Base-by-base conservation (phyloP, 1,140 invertebrate species). In the Drosophila takahashii region DNA sequence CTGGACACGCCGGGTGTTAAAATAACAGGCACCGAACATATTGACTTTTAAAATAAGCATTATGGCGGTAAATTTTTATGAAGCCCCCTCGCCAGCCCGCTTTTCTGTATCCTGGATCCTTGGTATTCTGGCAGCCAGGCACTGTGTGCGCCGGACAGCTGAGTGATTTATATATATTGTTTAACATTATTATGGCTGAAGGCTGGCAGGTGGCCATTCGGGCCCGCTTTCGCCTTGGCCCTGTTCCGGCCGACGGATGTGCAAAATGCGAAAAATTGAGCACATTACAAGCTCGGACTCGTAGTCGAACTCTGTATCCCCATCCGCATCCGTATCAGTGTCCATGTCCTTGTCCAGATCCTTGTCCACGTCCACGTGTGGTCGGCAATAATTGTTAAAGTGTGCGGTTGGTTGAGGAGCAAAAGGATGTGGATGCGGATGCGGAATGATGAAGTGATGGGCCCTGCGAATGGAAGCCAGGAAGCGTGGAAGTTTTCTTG, bases 31-130 rank as follows among this genome's bases (percentile, higher is more conserved):
- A 87, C 60, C 66, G 75, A 86, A 87, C 81, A 86, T 86, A 86
- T 86, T 86, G 81, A 86, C 81, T 86, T 86, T 86, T 86, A 86
- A 86, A 86, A 87, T 86, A 87, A 86, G 81, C 83, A 86, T 87
- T 83, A 86, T 86, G 81, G 75, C 83, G 64, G 81, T 87, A 87
- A 61, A 86, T 86, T 86, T 86, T 86, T 86, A 87, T 86, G 81
- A 86, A 80, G 86, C 66, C 83, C 75, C 64, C 42, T 39, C 39
- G 27, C 27, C 22, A 18, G 26, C 27, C 42, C 27, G 3, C 27
- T 34, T 42, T 22, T 15, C 6, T 37, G 13, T 13, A 5, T 18
- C 3, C 15, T 4, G 34, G 22, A 22, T 29, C 37, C 15, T n/a
- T n/a, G n/a, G n/a, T n/a, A n/a, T n/a, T n/a, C 41, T 32, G 42